Evolutionary conservation across 2,888 invertebrate species (phyloP), one percentile per base, ranked within the genome.

Genomic region (Pasiphila rectangulata): DNA sequence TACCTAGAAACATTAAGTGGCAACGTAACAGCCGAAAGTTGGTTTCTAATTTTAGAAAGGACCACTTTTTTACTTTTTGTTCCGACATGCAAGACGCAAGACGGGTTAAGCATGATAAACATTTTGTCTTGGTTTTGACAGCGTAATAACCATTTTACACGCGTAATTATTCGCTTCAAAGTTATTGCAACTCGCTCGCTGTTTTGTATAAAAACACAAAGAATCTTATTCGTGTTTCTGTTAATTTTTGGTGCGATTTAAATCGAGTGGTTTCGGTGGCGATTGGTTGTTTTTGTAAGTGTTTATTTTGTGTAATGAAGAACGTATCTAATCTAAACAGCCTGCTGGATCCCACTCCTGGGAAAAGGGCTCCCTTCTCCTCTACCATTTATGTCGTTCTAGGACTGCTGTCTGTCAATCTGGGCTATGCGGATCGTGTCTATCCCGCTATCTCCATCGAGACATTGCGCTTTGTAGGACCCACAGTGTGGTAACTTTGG

Each of bases 21-120:
- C 16, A 24, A 4, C n/a, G n/a, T n/a, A 16, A 15, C 17, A 20
- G 17, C 13, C 41, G 37, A 37, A 35, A 36, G 20, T 2, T 20
- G 9, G 15, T 44, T 37, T 43, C 35, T 37, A 30, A 37, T 44
- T 44, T 44, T 44, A 37, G 37, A 44, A 44, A 44, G 44, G 44
- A 37, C 32, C 9, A 16, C 5, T 17, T 21, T 40, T 39, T 2
- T 29, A 23, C 9, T 9, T 41, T 17, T 32, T 24, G 7, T 41
- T 10, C 13, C 9, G 29, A 30, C 13, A n/a, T n/a, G 38, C 19
- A 17, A 25, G 1, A 3, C n/a, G n/a, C n/a, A n/a, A 16, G n/a
- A 32, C 32, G 5, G 17, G 32, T 4, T 32, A 17, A 17, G 19
- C 16, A n/a, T 24, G n/a, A 24, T n/a, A 20, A 20, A 20, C 32